These are phyloP conservation scores for Cephalopholis sonnerati DNA, from an alignment of 2,113 vertebrate genomes.

Conservation along the genomic window DNA sequence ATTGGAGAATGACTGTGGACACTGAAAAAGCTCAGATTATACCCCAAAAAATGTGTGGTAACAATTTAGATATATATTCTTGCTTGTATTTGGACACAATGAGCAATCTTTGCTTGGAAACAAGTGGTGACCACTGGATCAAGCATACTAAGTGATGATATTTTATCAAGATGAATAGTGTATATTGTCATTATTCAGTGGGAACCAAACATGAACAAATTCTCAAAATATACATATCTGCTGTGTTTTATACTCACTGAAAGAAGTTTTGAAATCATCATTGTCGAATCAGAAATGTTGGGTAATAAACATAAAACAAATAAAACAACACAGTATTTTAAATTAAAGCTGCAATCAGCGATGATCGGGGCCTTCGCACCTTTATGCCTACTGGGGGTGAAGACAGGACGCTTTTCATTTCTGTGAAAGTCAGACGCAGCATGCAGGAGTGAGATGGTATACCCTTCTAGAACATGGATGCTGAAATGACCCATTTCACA, in stretches of 20 bases:
- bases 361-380: too few relatives aligned
- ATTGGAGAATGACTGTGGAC: background rate
- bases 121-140: background rate
- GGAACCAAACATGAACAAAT: background rate
- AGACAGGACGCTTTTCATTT: too few relatives aligned
- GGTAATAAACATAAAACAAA: background rate
- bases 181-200: background rate
- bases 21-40: background rate
- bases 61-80: background rate
- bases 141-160: background rate
- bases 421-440: too few relatives aligned
- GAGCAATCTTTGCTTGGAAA: background rate
- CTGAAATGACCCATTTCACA: too few relatives aligned
- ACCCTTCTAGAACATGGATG: too few relatives aligned
- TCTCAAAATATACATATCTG: background rate
- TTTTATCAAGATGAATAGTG: too few relatives aligned
- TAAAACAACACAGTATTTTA: too few relatives aligned
- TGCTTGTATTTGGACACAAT: background rate
- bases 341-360: too few relatives aligned
- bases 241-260: too few relatives aligned
- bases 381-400: too few relatives aligned
- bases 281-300: background rate
- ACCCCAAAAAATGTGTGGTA: background rate
- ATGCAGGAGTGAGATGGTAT: too few relatives aligned
- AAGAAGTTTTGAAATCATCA: background rate